Evolutionary conservation across 2,113 vertebrate species (phyloP), one percentile per base, ranked within the genome.

Genomic region (Epinephelus lanceolatus): DNA sequence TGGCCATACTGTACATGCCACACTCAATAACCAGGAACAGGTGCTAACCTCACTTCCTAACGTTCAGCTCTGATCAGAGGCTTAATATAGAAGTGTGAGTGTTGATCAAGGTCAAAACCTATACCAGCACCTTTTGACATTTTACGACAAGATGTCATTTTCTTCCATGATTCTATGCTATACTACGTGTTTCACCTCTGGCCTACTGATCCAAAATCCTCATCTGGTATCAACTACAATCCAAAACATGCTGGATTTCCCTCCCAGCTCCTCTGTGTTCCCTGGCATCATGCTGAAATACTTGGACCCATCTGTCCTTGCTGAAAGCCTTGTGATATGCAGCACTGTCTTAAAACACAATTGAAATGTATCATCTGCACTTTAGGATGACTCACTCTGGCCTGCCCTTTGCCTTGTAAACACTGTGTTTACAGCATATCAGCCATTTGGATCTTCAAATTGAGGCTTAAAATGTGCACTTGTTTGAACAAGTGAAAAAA

Each of bases 1-100:
- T 2, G 1, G 2, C 60, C 49, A 71, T 70, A n/a, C 52, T 60
- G 78, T 67, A 63, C 61, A 49, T 53, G 68, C 81, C 75, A 83
- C 75, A 52, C 73, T 53, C 73, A 83, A 56, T 81, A 89, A 88
- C 33, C 66, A 76, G 74, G 71, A 89, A 80, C 90, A 93, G 89
- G 86, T 92, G 91, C 75, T 59, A 27, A 71, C 81, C 53, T 70
- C 60, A 6, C 59, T 49, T 76, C 60, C 65, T 27, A 33, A 40
- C 40, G 1, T 63, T 73, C 56, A 45, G 57, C 80, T 60, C 65
- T 49, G 67, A 76, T 78, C 82, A 33, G 23, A 2, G 52, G 40
- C 75, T 86, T 49, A 19, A 75, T 59, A 75, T 81, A 78, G 63
- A 76, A 33, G 55, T 2, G 23, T 18, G 45, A 52, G 56, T 11